Conservation (phyloP, 2,888 invertebrate species). For the Brachypalpus laphriformis region DNA sequence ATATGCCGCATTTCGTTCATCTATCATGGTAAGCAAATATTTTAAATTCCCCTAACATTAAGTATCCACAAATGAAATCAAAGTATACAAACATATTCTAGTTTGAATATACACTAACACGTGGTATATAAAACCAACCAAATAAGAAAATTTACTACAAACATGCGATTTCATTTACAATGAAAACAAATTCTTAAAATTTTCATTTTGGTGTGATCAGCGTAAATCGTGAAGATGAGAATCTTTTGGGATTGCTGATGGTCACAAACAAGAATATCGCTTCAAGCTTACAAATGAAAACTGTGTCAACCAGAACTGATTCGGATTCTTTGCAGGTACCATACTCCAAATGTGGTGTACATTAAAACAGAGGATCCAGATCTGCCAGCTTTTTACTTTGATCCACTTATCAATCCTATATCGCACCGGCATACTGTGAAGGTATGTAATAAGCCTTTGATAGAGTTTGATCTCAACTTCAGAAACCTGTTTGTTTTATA, state of each 20-base stretch:
- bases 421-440: slow-evolving; percentile 96
- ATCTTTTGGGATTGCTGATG: slow-evolving; percentile 84
- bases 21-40: slow-evolving; percentile 94
- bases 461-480: neutral
- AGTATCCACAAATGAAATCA: slow-evolving; percentile 63
- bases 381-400: slow-evolving; percentile 99
- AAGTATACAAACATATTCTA: neutral
- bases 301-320: neutral
- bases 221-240: slow-evolving; percentile 81
- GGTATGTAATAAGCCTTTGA: slow-evolving; percentile 80
- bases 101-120: slow-evolving; percentile 53
- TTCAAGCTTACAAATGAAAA: neutral
- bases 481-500: slow-evolving; percentile 56
- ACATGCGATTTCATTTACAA: slow-evolving; percentile 84
- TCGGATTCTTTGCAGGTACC: slow-evolving; percentile 89
- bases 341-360: slow-evolving; percentile 99
- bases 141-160: slow-evolving; percentile 84
- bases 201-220: slow-evolving; percentile 84
- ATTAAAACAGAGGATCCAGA: slow-evolving; percentile 99
- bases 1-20: slow-evolving; percentile 99
- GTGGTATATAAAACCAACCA: slow-evolving; percentile 78
- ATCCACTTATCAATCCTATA: slow-evolving; percentile 99
- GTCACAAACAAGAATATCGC: slow-evolving; percentile 83
- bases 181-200: slow-evolving; percentile 50
- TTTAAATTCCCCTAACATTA: neutral